Conservation (phyloP, 2,888 invertebrate genomes). For the Hipparchia semele region DNA sequence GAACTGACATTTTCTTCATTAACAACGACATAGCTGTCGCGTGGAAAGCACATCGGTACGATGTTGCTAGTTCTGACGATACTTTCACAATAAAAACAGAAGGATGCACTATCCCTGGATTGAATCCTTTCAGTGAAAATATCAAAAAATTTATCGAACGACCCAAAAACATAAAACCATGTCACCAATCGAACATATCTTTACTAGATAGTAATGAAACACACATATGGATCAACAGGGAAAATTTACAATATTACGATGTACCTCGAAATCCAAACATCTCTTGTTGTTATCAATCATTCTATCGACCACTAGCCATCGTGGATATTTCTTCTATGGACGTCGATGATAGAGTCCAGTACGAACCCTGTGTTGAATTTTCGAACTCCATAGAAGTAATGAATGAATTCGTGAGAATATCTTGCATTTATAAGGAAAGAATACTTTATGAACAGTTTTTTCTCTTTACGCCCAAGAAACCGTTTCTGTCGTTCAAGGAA, state of each 20-base stretch:
- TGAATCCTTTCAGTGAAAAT: constrained; percentile 84
- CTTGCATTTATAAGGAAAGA: constrained; percentile 78
- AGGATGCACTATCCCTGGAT: constrained; percentile 86
- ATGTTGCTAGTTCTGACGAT: constrained; percentile 49
- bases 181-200: constrained; percentile 75
- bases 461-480: constrained; percentile 82
- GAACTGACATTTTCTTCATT: constrained; percentile 56
- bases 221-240: constrained; percentile 80
- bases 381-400: constrained; percentile 64
- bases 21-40: constrained; percentile 51
- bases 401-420: constrained; percentile 87
- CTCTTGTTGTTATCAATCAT: constrained; percentile 85
- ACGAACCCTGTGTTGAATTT: constrained; percentile 78
- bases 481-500: constrained; percentile 45
- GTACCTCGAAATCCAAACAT: constrained; percentile 68
- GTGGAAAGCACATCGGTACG: constrained; percentile 49
- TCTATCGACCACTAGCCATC: constrained; percentile 79
- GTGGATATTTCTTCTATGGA: constrained; percentile 69
- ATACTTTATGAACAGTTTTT: constrained; percentile 87
- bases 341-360: constrained; percentile 76
- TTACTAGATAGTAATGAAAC: constrained; percentile 83
- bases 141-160: constrained; percentile 79
- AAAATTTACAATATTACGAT: constrained; percentile 75
- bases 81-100: constrained; percentile 83
- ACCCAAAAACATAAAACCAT: constrained; percentile 76